Evolutionary conservation across 2,113 vertebrate species (phyloP), one percentile per base, ranked within the genome.

Genomic region (Pteropus alecto): DNA sequence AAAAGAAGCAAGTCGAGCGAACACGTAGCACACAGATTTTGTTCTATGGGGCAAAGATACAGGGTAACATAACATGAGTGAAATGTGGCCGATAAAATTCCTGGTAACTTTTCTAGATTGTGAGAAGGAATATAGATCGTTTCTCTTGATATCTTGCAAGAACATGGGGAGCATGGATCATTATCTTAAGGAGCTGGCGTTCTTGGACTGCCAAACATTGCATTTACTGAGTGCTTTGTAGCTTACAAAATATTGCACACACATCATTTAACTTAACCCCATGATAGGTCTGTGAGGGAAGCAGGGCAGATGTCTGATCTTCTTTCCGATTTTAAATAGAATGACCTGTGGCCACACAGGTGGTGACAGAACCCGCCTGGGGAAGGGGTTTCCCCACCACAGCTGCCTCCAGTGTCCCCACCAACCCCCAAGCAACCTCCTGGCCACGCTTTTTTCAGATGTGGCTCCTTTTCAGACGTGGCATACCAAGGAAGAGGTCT

Each of bases 41-140:
- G 68, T 61, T 63, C 30, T 24, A 10, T 16, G 46, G 26, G 38
- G 33, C 15, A 30, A 38, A n/a, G 35, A 19, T 15, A 26, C 0
- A 8, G 60, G 76, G 65, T 65, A 33, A 15, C 46, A 21, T 38
- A n/a, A 85, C 81, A 35, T 65, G 30, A 76, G 6, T 58, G 54
- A 12, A 41, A 10, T 13, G 46, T 48, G 71, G 26, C 85, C 67
- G 67, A 90, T 77, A 33, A 85, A 86, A 85, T 60, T 63, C 70
- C 56, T 65, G 35, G 48, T 87, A 73, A 48, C 12, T 82, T 88
- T 58, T 73, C 90, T 93, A 26, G 88, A 68, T 68, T 56, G 16
- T 10, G 8, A 54, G 48, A 81, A 60, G 71, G 54, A 33, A 5
- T 38, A 10, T 19, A 92, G 78, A 43, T 79, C 2, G 12, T 35